Conservation (phyloP, 2,113 vertebrate genomes). For the Poeciliopsis occidentalis region DNA sequence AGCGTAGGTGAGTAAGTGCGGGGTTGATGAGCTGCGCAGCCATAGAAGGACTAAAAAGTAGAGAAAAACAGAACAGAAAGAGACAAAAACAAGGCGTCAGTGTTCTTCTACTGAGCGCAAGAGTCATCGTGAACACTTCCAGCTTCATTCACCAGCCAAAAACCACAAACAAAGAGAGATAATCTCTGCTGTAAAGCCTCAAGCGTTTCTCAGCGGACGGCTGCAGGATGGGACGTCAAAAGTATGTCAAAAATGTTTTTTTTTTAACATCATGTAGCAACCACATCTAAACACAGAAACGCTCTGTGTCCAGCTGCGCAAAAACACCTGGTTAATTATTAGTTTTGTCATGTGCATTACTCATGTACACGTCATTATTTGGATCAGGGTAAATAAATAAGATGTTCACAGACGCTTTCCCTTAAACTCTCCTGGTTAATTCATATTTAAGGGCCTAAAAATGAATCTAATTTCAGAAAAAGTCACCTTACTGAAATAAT, state of each 20-base stretch:
- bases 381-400: neutral
- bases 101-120: conserved; percentile 21
- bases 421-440: neutral
- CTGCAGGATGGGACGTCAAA: conserved; percentile 4
- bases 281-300: conserved; percentile 13
- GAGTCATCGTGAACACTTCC: conserved; percentile 18
- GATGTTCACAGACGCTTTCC: neutral
- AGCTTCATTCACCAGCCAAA: conserved; percentile 11
- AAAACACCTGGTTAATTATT: neutral
- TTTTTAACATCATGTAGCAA: conserved; percentile 44
- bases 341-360: neutral
- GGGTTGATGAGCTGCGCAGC: conserved; percentile 14
- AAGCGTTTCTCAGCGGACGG: conserved; percentile 4
- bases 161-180: conserved; percentile 17
- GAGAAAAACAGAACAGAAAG: conserved; percentile 17
- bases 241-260: conserved; percentile 4
- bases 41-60: conserved; percentile 18
- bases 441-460: neutral
- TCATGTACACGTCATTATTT: neutral
- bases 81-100: neutral
- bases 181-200: neutral
- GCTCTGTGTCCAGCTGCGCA: neutral
- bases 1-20: conserved; percentile 41
- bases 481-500: no score
- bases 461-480: neutral